phyloP scores from a whole-genome alignment of 30 jellyfish, hydroid and myxozoan genomes.

The Pelagia noctiluca region DNA sequence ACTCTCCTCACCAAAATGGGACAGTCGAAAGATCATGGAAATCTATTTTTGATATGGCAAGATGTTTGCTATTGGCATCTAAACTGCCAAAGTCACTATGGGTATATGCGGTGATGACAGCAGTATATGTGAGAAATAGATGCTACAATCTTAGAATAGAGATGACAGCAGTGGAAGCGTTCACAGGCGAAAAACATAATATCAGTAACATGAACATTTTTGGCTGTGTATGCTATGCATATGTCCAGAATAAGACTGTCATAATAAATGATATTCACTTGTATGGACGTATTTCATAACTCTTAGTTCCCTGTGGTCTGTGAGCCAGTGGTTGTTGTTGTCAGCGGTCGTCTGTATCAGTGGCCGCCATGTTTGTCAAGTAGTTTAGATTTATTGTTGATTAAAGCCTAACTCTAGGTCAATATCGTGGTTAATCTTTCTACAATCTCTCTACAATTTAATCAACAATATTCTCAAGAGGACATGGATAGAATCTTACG shows the following conservation, averaged over 20 bases:
- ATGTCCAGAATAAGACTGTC: conserved; percentile 8
- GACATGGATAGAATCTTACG: too few species aligned
- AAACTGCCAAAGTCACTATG: conserved; percentile 79
- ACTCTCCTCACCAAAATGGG: conserved; percentile 77
- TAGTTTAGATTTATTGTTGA: too few species aligned
- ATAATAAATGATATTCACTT: too few species aligned
- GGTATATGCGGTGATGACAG: conserved; percentile 83
- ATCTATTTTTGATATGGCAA: conserved; percentile 47
- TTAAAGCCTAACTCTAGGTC: too few species aligned
- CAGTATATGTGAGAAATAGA: conserved; percentile 56
- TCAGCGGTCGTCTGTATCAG: too few species aligned
- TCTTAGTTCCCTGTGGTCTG: too few species aligned
- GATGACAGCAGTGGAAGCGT: conserved; percentile 43
- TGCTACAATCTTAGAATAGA: conserved; percentile 37
- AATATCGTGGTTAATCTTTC: too few species aligned
- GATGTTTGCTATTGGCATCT: conserved; percentile 65
- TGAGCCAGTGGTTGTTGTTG: too few species aligned
- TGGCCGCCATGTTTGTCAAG: too few species aligned
- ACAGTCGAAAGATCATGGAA: conserved; percentile 62
- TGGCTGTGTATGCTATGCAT: conserved; percentile 65
- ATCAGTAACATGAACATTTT: conserved; percentile 35
- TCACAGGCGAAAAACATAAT: conserved; percentile 49
- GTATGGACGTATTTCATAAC: too few species aligned
- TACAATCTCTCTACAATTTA: too few species aligned
- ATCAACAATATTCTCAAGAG: too few species aligned